Conservation (phyloP, 2,113 vertebrate genomes). For the Orientallactaga bullata region DNA sequence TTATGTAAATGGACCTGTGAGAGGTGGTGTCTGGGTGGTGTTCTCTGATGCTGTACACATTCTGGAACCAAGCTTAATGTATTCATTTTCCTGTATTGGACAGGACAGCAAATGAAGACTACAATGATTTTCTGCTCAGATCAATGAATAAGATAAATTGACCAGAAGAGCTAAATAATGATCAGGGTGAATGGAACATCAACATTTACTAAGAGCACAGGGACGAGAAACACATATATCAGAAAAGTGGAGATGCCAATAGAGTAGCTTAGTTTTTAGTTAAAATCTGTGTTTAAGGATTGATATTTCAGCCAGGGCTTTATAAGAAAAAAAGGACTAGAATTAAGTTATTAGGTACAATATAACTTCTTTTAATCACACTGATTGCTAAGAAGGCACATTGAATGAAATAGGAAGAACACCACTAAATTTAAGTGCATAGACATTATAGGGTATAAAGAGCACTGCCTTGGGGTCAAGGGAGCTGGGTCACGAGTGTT, state of each 20-base stretch:
- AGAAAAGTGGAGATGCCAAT: conserved; percentile 69
- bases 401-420: neutral
- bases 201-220: conserved; percentile 78
- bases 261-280: conserved; percentile 11
- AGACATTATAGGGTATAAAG: neutral
- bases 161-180: conserved; percentile 77
- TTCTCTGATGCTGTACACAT: neutral
- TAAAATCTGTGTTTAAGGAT: conserved; percentile 61
- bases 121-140: conserved; percentile 86
- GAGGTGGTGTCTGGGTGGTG: neutral
- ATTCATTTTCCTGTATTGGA: conserved; percentile 65
- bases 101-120: conserved; percentile 85
- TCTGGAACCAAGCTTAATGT: conserved; percentile 15
- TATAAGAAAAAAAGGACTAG: neutral
- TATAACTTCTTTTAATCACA: conserved; percentile 65
- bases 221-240: conserved; percentile 62
- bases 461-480: neutral
- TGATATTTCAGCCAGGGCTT: conserved; percentile 60
- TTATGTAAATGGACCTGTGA: neutral
- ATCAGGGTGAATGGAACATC: conserved; percentile 73
- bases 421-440: conserved; percentile 27
- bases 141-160: conserved; percentile 87
- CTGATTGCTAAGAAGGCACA: conserved; percentile 28
- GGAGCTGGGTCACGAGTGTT: neutral
- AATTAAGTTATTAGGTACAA: conserved; percentile 69